phyloP scores from a whole-genome alignment of 2,888 invertebrate species.

The Andrena trimmerana region DNA sequence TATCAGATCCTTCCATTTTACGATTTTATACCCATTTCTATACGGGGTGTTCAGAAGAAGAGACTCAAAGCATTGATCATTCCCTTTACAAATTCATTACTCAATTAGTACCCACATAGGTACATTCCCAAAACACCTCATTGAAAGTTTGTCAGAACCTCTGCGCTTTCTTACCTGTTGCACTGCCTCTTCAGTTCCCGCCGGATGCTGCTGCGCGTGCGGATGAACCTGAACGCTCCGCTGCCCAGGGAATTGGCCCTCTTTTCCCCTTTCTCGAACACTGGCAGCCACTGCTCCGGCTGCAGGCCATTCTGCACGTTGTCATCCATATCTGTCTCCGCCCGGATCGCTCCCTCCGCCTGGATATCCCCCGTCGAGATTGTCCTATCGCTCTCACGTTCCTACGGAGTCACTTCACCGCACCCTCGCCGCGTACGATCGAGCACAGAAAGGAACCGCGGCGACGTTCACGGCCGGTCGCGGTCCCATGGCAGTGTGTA shows the following conservation, averaged over 20 bases:
- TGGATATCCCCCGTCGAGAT: slow-evolving; percentile 37
- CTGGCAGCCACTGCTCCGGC: slow-evolving; percentile 80
- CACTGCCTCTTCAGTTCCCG: slow-evolving; percentile 80
- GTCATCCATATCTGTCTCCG: slow-evolving; percentile 78
- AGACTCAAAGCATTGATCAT: no score
- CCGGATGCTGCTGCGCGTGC: slow-evolving; percentile 81
- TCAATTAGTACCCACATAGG: no score
- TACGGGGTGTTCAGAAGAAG: no score
- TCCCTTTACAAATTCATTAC: no score
- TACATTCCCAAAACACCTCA: background rate
- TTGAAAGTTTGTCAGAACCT: background rate
- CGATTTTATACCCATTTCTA: no score
- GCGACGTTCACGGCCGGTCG: slow-evolving; percentile 47
- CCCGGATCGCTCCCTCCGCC: slow-evolving; percentile 33
- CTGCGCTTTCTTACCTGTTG: slow-evolving; percentile 78
- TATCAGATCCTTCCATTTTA: no score
- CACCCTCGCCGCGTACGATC: slow-evolving; percentile 45
- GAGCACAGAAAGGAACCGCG: slow-evolving; percentile 50
- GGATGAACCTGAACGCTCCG: slow-evolving; percentile 82
- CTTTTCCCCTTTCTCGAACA: slow-evolving; percentile 75
- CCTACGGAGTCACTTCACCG: slow-evolving; percentile 39
- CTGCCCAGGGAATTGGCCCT: slow-evolving; percentile 77
- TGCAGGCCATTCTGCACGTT: slow-evolving; percentile 72
- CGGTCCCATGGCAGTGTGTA: slow-evolving; percentile 59
- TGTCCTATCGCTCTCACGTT: slow-evolving; percentile 43